Conservation (phyloP, 2,888 invertebrate species). For the Euplagia quadripunctaria region DNA sequence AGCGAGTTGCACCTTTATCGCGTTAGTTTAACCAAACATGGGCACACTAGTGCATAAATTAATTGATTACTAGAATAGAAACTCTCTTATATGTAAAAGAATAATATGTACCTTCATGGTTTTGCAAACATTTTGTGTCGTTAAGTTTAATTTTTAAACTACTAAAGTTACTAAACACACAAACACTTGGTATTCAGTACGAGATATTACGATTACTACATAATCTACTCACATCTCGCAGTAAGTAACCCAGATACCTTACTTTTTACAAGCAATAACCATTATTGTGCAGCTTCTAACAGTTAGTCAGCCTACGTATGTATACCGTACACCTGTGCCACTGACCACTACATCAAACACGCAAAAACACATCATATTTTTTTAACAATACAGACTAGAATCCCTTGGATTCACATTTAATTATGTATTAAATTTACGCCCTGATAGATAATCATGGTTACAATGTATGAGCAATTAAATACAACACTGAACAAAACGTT, state of each 20-base stretch:
- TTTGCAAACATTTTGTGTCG: not conserved
- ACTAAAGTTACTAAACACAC: constrained; percentile 14
- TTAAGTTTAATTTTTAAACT: not conserved
- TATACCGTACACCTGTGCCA: constrained; percentile 68
- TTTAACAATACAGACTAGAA: constrained; percentile 28
- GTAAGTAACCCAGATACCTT: constrained; percentile 55
- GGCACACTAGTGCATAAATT: no score
- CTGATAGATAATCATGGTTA: constrained; percentile 40
- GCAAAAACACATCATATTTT: constrained; percentile 23
- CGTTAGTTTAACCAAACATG: not conserved
- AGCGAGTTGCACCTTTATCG: not conserved
- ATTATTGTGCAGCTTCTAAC: constrained; percentile 64
- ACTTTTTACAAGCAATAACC: constrained; percentile 53
- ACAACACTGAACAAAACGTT: constrained; percentile 48
- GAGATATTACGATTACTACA: constrained; percentile 18
- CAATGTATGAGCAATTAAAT: constrained; percentile 58
- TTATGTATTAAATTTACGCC: constrained; percentile 37
- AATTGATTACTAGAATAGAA: no score
- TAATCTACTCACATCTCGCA: constrained; percentile 19
- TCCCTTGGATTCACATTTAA: constrained; percentile 24
- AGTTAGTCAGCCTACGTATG: constrained; percentile 65
- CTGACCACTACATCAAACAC: constrained; percentile 53
- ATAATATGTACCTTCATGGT: not conserved
- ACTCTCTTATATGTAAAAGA: no score
- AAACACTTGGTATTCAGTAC: constrained; percentile 14